Evolutionary conservation across 2,888 invertebrate genomes (phyloP).

Genomic region (Zhuqinia jingwanae): DNA sequence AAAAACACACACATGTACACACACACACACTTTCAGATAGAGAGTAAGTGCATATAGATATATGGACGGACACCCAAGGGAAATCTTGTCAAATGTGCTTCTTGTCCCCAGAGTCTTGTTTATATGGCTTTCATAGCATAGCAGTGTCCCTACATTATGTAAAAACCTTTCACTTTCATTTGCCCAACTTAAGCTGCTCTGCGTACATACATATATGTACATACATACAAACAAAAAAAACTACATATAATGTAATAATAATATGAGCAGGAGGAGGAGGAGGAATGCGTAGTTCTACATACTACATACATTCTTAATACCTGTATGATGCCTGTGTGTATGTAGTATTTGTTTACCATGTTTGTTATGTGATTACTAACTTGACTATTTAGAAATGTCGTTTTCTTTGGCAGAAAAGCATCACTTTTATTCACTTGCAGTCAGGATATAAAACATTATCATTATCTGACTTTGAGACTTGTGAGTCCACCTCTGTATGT

Average conservation of each 20-base stretch:
- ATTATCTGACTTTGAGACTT: background rate
- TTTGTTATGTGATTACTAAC: constrained; percentile 14
- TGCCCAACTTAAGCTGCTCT: constrained; percentile 24
- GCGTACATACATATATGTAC: constrained; percentile 8
- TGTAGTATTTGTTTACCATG: no score
- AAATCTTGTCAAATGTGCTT: constrained; percentile 75
- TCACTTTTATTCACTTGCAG: constrained; percentile 25
- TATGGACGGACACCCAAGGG: constrained; percentile 69
- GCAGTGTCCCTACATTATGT: constrained; percentile 6
- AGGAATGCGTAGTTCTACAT: no score
- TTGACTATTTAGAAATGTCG: constrained; percentile 31
- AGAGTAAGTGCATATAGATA: no score
- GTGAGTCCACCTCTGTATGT: background rate
- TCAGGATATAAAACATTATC: constrained; percentile 24
- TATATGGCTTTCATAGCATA: constrained; percentile 53
- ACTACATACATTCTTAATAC: no score
- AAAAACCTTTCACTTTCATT: constrained; percentile 56
- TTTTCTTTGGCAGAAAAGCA: constrained; percentile 6
- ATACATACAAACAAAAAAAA: no score
- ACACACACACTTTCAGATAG: constrained; percentile 11
- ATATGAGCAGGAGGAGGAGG: background rate
- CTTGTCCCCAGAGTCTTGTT: constrained; percentile 73
- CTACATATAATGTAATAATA: background rate
- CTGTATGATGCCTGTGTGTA: background rate
- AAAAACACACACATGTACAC: background rate